Conservation (phyloP, 2,888 invertebrate species). For the Megamerina dolium region DNA sequence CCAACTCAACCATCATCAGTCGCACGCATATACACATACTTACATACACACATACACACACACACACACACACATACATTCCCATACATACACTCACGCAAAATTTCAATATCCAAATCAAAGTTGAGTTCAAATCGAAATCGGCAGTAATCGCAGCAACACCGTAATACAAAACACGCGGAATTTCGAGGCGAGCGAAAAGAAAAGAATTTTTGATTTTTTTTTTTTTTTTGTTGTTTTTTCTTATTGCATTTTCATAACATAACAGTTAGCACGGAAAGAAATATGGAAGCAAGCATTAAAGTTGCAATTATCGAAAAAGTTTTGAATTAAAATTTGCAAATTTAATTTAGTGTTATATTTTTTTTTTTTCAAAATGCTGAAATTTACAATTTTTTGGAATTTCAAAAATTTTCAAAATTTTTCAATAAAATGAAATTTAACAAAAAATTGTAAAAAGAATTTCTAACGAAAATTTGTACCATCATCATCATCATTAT, state of each 20-base stretch:
- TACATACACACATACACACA: constrained; percentile 15
- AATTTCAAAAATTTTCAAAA: neutral
- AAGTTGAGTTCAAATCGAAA: constrained; percentile 46
- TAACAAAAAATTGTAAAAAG: too few relatives aligned
- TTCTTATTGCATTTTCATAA: too few relatives aligned
- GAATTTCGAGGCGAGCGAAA: constrained; percentile 6
- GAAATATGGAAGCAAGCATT: too few relatives aligned
- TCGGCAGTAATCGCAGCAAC: constrained; percentile 45
- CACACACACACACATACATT: constrained; percentile 9
- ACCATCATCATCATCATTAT: too few relatives aligned
- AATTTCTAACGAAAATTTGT: too few relatives aligned
- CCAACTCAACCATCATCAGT: too few relatives aligned
- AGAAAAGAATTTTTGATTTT: too few relatives aligned
- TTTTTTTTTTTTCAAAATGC: neutral
- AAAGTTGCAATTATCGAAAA: too few relatives aligned
- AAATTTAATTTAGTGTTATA: too few relatives aligned
- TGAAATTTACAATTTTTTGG: neutral
- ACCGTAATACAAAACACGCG: constrained; percentile 27
- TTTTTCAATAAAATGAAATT: neutral
- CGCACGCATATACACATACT: constrained; percentile 1
- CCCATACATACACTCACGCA: constrained; percentile 4
- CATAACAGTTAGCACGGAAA: too few relatives aligned
- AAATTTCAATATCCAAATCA: constrained; percentile 32
- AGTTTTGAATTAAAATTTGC: too few relatives aligned
- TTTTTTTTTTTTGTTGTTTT: too few relatives aligned